These are phyloP conservation scores for Cartodere bifasciata DNA, from an alignment of 2,888 invertebrate genomes.

Conservation along the genomic window DNA sequence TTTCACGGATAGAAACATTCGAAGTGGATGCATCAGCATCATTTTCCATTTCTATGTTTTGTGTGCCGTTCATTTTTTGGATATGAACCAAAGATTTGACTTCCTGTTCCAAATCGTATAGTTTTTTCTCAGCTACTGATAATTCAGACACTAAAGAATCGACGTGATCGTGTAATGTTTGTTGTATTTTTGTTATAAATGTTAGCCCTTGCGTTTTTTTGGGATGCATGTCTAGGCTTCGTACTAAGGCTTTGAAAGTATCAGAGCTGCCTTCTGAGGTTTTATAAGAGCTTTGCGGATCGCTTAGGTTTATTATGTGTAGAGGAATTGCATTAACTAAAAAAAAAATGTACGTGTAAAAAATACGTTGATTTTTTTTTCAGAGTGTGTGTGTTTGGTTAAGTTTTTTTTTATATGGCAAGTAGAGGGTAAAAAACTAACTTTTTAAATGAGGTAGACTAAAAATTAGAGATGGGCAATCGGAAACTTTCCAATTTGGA, in stretches of 20 bases:
- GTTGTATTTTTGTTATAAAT: slow-evolving; percentile 27
- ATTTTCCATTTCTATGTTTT: slow-evolving; percentile 3
- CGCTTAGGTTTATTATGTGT: slow-evolving; percentile 38
- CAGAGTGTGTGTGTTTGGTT: no score
- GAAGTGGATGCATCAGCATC: no score
- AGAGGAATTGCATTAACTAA: slow-evolving; percentile 40
- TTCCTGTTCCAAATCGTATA: slow-evolving; percentile 32
- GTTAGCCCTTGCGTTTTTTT: slow-evolving; percentile 21
- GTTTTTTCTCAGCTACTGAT: slow-evolving; percentile 24
- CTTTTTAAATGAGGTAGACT: no score
- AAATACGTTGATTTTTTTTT: no score
- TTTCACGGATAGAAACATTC: no score
- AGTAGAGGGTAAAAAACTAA: no score
- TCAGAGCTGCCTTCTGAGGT: slow-evolving; percentile 24
- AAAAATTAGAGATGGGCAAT: no score
- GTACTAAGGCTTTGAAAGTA: slow-evolving; percentile 24
- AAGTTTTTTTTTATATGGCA: no score
- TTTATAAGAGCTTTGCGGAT: slow-evolving; percentile 28
- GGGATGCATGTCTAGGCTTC: slow-evolving; percentile 20
- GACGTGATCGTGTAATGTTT: slow-evolving; percentile 28
- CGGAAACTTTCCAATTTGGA: no score
- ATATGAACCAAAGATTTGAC: no score
- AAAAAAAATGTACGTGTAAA: no score
- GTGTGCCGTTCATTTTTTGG: no score
- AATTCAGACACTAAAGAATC: slow-evolving; percentile 25